phyloP scores from a whole-genome alignment of 2,113 vertebrate genomes.

The Phrynocephalus versicolor region DNA sequence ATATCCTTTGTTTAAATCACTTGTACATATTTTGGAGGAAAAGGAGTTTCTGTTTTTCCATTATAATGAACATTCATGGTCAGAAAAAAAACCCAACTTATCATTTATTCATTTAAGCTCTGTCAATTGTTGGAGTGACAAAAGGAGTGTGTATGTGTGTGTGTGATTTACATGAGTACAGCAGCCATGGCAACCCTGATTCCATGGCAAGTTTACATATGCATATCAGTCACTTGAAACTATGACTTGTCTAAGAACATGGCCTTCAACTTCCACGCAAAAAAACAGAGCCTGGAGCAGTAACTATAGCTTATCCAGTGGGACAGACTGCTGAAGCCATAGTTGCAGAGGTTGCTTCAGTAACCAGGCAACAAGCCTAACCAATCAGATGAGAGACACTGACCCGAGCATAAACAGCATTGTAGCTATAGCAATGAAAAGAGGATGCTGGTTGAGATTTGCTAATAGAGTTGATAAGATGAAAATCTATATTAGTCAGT shows the following conservation, averaged over 20 bases:
- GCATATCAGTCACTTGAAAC: not conserved
- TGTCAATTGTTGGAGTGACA: not conserved
- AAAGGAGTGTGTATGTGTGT: not conserved
- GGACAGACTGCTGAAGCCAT: not conserved
- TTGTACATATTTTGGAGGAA: not conserved
- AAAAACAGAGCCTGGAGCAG: not conserved
- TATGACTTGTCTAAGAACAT: no score
- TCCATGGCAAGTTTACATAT: not conserved
- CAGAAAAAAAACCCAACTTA: not conserved
- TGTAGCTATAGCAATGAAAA: not conserved
- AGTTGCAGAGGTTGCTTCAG: not conserved
- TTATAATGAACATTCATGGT: no score
- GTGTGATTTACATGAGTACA: not conserved
- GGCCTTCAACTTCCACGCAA: not conserved
- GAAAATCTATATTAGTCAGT: no score
- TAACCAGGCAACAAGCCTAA: not conserved
- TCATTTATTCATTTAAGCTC: not conserved
- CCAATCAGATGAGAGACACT: not conserved
- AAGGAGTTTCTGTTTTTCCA: not conserved
- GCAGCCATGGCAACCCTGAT: not conserved
- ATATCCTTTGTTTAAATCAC: constrained; percentile 10
- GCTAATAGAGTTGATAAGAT: not conserved
- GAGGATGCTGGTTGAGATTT: not conserved
- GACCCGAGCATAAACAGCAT: not conserved
- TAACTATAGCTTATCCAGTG: not conserved